These are phyloP conservation scores for Thecophora atra DNA, from an alignment of 2,888 invertebrate species.

Conservation along the genomic window DNA sequence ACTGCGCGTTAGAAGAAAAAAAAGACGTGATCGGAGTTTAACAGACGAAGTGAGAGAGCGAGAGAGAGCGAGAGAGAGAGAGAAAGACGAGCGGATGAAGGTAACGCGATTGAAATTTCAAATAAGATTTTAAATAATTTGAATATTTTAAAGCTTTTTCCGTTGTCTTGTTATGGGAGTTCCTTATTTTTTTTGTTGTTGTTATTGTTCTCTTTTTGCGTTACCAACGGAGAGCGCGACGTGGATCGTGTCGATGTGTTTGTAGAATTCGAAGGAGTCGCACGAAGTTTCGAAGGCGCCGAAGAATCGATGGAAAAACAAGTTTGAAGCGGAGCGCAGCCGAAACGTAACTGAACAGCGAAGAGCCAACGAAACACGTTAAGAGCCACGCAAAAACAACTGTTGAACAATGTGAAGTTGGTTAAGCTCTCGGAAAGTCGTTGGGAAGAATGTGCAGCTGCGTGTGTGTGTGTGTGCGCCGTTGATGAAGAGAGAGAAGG, in stretches of 20 bases:
- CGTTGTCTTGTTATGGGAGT: neutral
- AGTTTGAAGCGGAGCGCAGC: constrained; percentile 40
- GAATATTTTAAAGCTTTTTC: neutral
- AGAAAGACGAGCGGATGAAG: neutral
- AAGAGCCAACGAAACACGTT: constrained; percentile 8
- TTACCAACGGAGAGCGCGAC: too few species aligned
- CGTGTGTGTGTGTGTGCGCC: too few species aligned
- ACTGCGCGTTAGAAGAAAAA: neutral
- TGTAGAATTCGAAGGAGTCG: neutral
- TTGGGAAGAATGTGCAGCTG: too few species aligned
- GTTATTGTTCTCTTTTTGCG: too few species aligned
- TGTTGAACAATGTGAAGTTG: neutral
- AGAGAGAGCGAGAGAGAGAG: too few species aligned
- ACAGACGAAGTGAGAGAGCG: neutral
- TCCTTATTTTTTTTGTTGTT: too few species aligned
- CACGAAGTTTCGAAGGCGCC: neutral
- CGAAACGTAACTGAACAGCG: constrained; percentile 46
- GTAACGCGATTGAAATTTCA: too few species aligned
- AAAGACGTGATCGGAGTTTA: constrained; percentile 6
- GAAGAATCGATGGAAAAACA: constrained; percentile 1
- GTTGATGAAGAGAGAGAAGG: neutral
- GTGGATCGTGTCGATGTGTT: neutral
- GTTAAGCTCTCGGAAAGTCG: neutral
- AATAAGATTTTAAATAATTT: constrained; percentile 4
- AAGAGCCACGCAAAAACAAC: constrained; percentile 28